Percentiles rank a stretch among this genome's conserved stretches.
Evolutionary conservation across 2,888 invertebrate species (phyloP).

Genomic region (Nymphalis polychloros): DNA sequence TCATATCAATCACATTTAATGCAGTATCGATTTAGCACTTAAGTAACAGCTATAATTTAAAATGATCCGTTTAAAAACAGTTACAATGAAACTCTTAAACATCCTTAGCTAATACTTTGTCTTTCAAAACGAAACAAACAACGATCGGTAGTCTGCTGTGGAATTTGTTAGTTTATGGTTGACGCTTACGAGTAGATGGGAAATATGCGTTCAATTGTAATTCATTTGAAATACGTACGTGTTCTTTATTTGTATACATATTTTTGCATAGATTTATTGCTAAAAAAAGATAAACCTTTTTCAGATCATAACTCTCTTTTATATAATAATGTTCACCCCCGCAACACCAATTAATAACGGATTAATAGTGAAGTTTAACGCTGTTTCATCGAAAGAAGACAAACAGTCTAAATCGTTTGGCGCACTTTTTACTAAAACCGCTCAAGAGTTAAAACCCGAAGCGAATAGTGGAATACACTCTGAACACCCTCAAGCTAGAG

Average conservation of each 20-base stretch:
- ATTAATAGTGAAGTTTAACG: constrained; percentile 56
- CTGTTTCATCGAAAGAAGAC: constrained; percentile 51
- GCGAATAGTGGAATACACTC: constrained; percentile 42
- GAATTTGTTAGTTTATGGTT: constrained; percentile 29
- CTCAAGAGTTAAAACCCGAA: constrained; percentile 47
- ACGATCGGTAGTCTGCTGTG: constrained; percentile 13
- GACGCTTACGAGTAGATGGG: constrained; percentile 15
- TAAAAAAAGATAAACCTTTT: constrained; percentile 9
- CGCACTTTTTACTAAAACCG: constrained; percentile 54
- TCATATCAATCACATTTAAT: no score
- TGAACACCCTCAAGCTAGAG: constrained; percentile 44
- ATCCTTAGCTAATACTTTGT: constrained; percentile 36
- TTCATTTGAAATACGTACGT: constrained; percentile 32
- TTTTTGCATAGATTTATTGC: background rate
- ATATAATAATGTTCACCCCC: constrained; percentile 35
- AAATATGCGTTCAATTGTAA: constrained; percentile 33
- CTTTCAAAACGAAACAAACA: constrained; percentile 41
- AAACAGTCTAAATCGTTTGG: constrained; percentile 40
- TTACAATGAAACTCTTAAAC: constrained; percentile 35
- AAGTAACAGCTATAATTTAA: background rate
- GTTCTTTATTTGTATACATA: background rate
- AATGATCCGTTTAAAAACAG: constrained; percentile 2
- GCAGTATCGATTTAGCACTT: no score
- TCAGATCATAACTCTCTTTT: constrained; percentile 45
- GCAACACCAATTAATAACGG: constrained; percentile 57